Conservation (phyloP, 2,888 invertebrate genomes). For the Lasioglossum zephyrum region DNA sequence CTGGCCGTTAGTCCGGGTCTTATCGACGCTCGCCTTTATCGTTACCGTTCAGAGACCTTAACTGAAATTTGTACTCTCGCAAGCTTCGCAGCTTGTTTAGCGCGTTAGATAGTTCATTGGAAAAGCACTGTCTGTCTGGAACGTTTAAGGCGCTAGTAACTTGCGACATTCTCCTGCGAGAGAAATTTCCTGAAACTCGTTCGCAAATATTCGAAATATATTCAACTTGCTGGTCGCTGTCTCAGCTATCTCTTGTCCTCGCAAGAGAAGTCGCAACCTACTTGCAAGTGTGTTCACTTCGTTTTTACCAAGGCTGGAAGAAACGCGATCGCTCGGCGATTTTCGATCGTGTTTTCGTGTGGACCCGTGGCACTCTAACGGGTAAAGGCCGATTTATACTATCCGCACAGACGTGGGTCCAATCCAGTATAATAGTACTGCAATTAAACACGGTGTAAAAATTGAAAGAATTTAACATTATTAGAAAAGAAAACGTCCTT, state of each 20-base stretch:
- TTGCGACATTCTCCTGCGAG: background rate
- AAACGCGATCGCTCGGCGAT: constrained; percentile 1
- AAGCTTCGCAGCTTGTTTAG: background rate
- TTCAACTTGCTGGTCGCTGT: no score
- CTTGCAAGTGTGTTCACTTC: background rate
- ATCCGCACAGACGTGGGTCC: background rate
- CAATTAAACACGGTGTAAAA: background rate
- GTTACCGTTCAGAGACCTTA: background rate
- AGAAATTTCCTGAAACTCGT: background rate
- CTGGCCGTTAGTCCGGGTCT: background rate
- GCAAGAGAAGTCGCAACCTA: background rate
- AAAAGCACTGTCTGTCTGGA: background rate
- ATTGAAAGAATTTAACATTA: background rate
- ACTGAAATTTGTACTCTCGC: background rate
- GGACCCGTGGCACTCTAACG: constrained; percentile 5
- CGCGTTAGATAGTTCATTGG: background rate
- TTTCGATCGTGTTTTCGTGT: background rate
- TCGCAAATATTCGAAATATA: background rate
- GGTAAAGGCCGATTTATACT: background rate
- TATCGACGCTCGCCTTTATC: background rate
- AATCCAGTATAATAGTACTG: background rate
- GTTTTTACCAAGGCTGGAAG: background rate
- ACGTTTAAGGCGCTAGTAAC: background rate
- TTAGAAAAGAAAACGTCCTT: background rate
- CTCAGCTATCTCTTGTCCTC: background rate